A percentile compares a stretch with the other conserved stretches of the same genome.
Evolutionary conservation across 2,888 invertebrate species (phyloP).

Genomic region (Macrosoma leucophasiata): DNA sequence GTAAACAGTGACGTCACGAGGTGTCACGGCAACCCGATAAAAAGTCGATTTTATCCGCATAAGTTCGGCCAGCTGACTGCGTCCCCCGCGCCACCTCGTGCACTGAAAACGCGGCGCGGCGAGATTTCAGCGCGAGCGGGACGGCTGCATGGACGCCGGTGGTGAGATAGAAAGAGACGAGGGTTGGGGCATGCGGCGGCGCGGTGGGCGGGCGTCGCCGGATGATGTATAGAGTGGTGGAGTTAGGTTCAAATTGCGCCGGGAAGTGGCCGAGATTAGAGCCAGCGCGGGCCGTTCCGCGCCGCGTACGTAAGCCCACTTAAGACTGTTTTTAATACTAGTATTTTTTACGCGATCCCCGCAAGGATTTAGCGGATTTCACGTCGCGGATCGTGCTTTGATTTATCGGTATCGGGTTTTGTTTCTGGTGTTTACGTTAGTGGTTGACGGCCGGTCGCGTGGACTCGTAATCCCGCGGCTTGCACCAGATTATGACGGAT

Average conservation of each 20-base stretch:
- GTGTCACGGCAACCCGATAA: conserved; percentile 71
- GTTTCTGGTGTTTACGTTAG: conserved; percentile 73
- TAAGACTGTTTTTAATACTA: conserved; percentile 85
- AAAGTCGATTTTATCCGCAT: conserved; percentile 75
- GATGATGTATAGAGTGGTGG: conserved; percentile 85
- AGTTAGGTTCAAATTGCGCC: conserved; percentile 84
- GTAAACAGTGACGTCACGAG: conserved; percentile 75
- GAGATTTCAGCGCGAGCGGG: conserved; percentile 60
- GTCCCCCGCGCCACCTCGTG: conserved; percentile 48
- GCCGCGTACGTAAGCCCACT: conserved; percentile 80
- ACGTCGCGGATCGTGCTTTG: conserved; percentile 71
- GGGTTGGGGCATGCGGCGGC: conserved; percentile 45
- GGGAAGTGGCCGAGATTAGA: conserved; percentile 86
- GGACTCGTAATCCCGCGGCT: conserved; percentile 68
- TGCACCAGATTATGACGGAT: conserved; percentile 71
- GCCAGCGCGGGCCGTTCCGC: conserved; percentile 78
- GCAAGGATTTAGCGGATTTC: conserved; percentile 74
- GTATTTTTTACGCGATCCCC: conserved; percentile 78
- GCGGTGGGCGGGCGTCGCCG: conserved; percentile 70
- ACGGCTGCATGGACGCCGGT: conserved; percentile 24
- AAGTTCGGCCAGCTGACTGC: conserved; percentile 75
- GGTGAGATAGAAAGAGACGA: conserved; percentile 42
- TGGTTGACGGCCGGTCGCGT: conserved; percentile 60
- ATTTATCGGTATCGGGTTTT: conserved; percentile 74
- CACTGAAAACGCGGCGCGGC: conserved; percentile 60